A percentile compares a stretch with the other conserved stretches of the same genome.
phyloP scores from a whole-genome alignment of 2,888 invertebrate species.

The Oeneis ivallda region DNA sequence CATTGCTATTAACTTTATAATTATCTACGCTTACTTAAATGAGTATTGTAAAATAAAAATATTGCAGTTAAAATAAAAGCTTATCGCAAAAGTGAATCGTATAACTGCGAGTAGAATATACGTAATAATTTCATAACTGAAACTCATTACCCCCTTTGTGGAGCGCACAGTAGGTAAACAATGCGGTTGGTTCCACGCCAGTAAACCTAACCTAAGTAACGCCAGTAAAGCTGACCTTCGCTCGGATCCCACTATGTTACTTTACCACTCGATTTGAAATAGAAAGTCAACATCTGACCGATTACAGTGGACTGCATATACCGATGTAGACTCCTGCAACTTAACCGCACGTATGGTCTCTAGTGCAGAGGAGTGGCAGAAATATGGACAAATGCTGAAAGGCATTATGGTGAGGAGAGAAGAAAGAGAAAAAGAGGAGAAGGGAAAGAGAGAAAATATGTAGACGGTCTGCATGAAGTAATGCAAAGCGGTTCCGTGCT shows the following conservation, averaged over 20 bases:
- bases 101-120: neutral
- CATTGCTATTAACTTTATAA: no score
- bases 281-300: slow-evolving; percentile 22
- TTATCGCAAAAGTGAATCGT: slow-evolving; percentile 5
- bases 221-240: slow-evolving; percentile 25
- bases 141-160: slow-evolving; percentile 16
- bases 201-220: neutral
- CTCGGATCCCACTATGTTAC: slow-evolving; percentile 2
- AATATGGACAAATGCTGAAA: no score
- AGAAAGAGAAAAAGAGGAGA: no score
- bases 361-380: no score
- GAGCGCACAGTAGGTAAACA: slow-evolving; percentile 16
- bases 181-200: slow-evolving; percentile 13
- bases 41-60: neutral
- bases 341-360: no score
- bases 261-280: slow-evolving; percentile 15
- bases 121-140: slow-evolving; percentile 23
- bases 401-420: no score
- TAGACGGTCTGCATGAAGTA: no score
- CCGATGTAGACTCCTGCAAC: no score
- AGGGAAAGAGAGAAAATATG: no score
- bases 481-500: no score
- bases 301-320: neutral
- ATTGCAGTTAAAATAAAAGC: neutral
- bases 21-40: neutral